A percentile compares a stretch with the other conserved stretches of the same genome.
Evolutionary conservation across 2,797 vertebrate genomes (phyloP).

Genomic region (Aphelocoma californica): DNA sequence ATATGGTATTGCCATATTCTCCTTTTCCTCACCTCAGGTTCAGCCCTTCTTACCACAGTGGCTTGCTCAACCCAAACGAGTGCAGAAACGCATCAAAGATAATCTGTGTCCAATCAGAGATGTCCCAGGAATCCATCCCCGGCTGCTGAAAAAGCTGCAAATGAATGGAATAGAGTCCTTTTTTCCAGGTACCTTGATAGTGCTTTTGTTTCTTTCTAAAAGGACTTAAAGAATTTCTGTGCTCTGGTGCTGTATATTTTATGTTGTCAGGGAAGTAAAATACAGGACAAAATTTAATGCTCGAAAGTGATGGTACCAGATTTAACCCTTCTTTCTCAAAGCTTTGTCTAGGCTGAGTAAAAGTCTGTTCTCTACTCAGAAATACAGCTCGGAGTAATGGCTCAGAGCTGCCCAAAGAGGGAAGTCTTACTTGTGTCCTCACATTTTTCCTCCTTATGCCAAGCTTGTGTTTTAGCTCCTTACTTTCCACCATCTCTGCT

Average conservation of each 20-base stretch:
- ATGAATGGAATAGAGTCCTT: constrained; percentile 82
- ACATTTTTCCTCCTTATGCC: background rate
- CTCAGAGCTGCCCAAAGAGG: background rate
- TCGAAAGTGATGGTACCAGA: background rate
- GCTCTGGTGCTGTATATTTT: background rate
- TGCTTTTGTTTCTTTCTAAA: background rate
- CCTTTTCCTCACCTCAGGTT: constrained; percentile 72
- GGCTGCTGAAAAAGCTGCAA: constrained; percentile 80
- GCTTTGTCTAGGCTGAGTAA: background rate
- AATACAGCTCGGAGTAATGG: background rate
- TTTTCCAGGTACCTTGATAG: constrained; percentile 84
- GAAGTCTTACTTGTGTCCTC: background rate
- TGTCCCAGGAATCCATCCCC: constrained; percentile 78
- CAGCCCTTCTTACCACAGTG: constrained; percentile 87
- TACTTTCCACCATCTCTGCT: background rate
- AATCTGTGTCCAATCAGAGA: constrained; percentile 78
- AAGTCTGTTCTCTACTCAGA: background rate
- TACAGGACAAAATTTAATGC: background rate
- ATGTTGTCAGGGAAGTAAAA: background rate
- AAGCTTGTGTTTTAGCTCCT: background rate
- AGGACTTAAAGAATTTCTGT: background rate
- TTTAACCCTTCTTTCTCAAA: background rate
- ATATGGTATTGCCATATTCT: background rate
- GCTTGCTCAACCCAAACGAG: constrained; percentile 84
- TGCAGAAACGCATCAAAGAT: constrained; percentile 82